A percentile compares a stretch with the other conserved stretches of the same genome.
Evolutionary conservation across 1,140 invertebrate genomes (phyloP).

Genomic region (Micrasema longulum): DNA sequence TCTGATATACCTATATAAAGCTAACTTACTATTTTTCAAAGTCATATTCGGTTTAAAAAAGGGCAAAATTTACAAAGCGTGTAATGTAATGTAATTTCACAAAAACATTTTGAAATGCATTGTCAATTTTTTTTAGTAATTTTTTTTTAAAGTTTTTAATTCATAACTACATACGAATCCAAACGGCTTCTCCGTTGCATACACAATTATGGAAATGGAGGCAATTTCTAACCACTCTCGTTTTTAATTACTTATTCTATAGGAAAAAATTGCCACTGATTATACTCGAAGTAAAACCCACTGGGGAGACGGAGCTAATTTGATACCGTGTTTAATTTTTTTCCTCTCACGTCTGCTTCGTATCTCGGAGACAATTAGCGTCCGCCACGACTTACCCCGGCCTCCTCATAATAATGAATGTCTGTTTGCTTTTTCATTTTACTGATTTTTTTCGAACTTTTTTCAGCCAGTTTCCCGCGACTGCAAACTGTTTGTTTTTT

Average conservation of each 20-base stretch:
- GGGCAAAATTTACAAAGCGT: no score
- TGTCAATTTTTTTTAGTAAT: no score
- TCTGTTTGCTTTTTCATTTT: slow-evolving; percentile 53
- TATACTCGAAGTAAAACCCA: slow-evolving; percentile 8
- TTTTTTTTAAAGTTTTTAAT: no score
- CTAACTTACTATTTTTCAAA: no score
- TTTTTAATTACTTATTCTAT: slow-evolving; percentile 46
- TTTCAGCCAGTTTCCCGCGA: no score
- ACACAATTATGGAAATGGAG: slow-evolving; percentile 6
- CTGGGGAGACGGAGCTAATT: slow-evolving; percentile 46
- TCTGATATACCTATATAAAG: no score
- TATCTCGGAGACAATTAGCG: slow-evolving; percentile 53
- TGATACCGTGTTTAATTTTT: slow-evolving; percentile 55
- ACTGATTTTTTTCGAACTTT: slow-evolving; percentile 46
- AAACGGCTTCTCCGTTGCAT: no score
- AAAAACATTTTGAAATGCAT: no score
- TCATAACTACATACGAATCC: no score
- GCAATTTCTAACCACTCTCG: slow-evolving; percentile 8
- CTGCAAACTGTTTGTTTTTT: no score
- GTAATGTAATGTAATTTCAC: no score
- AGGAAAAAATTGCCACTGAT: slow-evolving; percentile 37
- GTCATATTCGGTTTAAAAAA: no score
- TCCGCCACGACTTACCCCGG: slow-evolving; percentile 49
- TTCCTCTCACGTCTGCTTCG: slow-evolving; percentile 54
- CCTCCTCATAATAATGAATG: slow-evolving; percentile 41